phyloP scores from a whole-genome alignment of 2,797 vertebrate species.

The Poecilia velifera region DNA sequence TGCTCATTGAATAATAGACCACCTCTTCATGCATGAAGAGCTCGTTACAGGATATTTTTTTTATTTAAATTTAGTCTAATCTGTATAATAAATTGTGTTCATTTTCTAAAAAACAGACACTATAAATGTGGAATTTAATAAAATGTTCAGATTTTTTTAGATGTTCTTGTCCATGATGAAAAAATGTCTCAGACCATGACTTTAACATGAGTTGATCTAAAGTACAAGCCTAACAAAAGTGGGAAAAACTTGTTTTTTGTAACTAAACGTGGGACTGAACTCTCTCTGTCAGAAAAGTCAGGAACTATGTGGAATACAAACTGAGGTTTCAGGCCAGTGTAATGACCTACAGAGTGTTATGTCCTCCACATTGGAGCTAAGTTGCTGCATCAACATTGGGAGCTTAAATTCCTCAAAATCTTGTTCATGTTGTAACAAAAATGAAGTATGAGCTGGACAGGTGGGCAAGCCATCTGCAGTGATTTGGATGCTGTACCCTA shows the following conservation, averaged over 20 bases:
- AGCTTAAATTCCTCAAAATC: background rate
- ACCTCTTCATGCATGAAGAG: background rate
- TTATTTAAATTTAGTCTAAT: background rate
- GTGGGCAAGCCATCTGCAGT: slow-evolving; percentile 3
- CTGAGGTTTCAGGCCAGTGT: background rate
- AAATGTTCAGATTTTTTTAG: background rate
- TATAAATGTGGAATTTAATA: background rate
- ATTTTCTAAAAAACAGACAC: background rate
- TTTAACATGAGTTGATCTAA: background rate
- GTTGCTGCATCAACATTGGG: background rate
- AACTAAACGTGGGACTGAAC: background rate
- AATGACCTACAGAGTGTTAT: background rate
- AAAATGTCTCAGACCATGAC: background rate
- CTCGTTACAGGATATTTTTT: background rate
- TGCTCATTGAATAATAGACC: background rate
- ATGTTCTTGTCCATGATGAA: background rate
- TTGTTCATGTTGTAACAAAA: background rate
- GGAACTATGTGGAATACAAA: background rate
- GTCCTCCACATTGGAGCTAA: background rate
- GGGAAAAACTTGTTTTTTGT: background rate
- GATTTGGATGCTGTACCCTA: background rate
- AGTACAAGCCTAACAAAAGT: background rate
- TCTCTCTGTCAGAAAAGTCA: background rate
- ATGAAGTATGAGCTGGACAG: background rate
- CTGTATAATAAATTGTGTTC: background rate